Percentiles rank a stretch among this genome's conserved stretches.
phyloP scores from a whole-genome alignment of 2,113 vertebrate species.

The Thermophis baileyi region DNA sequence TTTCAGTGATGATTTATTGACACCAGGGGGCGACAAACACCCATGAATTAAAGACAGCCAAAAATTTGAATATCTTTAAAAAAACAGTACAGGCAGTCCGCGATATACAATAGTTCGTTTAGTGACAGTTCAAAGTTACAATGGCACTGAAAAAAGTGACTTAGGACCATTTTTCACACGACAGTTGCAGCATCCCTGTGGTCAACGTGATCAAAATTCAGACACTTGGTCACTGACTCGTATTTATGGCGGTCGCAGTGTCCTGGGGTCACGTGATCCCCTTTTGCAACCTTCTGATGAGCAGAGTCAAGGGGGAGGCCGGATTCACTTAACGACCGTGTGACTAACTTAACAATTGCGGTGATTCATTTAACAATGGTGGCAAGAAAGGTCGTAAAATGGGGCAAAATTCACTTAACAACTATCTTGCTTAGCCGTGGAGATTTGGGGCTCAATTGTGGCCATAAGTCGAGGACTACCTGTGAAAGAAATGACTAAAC shows the following conservation, averaged over 20 bases:
- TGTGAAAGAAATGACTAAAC: background rate
- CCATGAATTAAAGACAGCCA: background rate
- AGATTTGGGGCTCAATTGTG: background rate
- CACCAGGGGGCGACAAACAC: background rate
- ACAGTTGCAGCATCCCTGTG: background rate
- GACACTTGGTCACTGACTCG: background rate
- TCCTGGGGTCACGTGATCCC: background rate
- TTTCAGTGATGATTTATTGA: background rate
- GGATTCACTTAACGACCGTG: background rate
- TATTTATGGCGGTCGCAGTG: background rate
- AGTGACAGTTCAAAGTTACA: too few relatives aligned
- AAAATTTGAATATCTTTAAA: background rate
- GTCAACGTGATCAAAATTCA: background rate
- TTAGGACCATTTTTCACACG: background rate
- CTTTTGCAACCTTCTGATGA: background rate
- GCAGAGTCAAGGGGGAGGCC: background rate
- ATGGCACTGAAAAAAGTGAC: background rate
- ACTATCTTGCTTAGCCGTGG: too few relatives aligned
- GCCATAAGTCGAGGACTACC: background rate
- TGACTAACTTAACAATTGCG: background rate
- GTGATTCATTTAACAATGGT: background rate
- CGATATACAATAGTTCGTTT: too few relatives aligned
- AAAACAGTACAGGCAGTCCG: too few relatives aligned
- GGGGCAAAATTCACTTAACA: background rate
- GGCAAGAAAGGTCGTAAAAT: background rate